Conservation (phyloP, 2,888 invertebrate species). For the Eristalinus aeneus region DNA sequence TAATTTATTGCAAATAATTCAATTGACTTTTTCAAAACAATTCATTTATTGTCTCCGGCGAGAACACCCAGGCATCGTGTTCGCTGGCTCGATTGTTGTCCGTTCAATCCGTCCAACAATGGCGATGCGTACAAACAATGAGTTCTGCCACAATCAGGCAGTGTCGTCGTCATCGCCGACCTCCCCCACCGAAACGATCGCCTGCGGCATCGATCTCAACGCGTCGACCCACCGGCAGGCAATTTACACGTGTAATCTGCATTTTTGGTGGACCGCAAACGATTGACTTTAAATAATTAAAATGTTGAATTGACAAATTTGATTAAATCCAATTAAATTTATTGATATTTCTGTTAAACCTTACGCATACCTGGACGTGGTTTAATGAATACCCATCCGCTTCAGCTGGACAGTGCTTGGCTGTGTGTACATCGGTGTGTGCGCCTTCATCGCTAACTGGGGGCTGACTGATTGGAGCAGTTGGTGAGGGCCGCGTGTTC, state of each 20-base stretch:
- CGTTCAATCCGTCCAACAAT: constrained; percentile 29
- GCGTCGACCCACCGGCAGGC: constrained; percentile 50
- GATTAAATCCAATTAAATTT: constrained; percentile 77
- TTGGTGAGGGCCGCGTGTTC: not conserved
- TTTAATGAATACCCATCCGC: constrained; percentile 57
- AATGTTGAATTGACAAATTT: constrained; percentile 77
- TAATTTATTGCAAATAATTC: constrained; percentile 76
- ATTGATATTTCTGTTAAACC: constrained; percentile 73
- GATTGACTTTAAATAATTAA: constrained; percentile 78
- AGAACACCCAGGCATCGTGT: constrained; percentile 41
- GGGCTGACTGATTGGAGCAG: constrained; percentile 42
- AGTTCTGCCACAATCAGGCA: constrained; percentile 45
- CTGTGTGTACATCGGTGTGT: constrained; percentile 17
- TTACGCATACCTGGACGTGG: constrained; percentile 71
- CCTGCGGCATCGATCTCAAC: not conserved
- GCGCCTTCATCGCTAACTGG: constrained; percentile 6
- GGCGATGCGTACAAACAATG: constrained; percentile 30
- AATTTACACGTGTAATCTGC: constrained; percentile 73
- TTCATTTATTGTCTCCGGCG: constrained; percentile 71
- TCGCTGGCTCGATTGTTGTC: constrained; percentile 21
- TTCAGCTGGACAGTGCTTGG: not conserved
- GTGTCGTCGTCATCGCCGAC: not conserved
- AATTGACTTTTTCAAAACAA: constrained; percentile 75
- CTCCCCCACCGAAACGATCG: not conserved
- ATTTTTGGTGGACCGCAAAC: constrained; percentile 73